A percentile compares a stretch with the other conserved stretches of the same genome.
Evolutionary conservation across 2,888 invertebrate genomes (phyloP).

Genomic region (Acanthosoma haemorrhoidale): DNA sequence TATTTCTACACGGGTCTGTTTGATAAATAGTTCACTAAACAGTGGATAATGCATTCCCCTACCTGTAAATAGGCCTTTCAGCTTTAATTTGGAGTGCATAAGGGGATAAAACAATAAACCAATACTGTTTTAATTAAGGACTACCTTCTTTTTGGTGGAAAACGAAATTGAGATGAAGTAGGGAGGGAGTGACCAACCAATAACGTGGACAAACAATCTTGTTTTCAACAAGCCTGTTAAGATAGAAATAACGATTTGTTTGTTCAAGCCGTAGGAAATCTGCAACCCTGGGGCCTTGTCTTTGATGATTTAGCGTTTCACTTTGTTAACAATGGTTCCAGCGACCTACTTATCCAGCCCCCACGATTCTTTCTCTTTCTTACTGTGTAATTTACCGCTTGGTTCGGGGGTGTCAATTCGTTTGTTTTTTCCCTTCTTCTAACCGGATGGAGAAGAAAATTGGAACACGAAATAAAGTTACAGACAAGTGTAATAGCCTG

Average conservation of each 20-base stretch:
- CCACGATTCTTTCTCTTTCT: background rate
- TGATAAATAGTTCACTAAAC: no score
- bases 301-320: conserved; percentile 6
- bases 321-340: background rate
- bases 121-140: no score
- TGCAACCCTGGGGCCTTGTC: background rate
- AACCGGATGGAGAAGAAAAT: background rate
- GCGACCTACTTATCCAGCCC: background rate
- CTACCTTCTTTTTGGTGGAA: background rate
- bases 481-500: no score
- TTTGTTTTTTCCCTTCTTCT: background rate
- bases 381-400: background rate
- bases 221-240: background rate
- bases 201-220: background rate
- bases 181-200: background rate
- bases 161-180: background rate
- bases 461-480: no score
- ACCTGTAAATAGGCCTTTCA: no score
- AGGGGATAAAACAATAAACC: no score
- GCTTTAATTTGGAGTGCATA: no score
- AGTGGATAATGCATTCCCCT: no score
- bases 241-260: background rate
- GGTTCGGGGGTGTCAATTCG: background rate
- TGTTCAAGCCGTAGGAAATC: background rate
- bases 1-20: no score